Evolutionary conservation across 2,797 vertebrate genomes (phyloP).

Genomic region (Arnoldichthys spilopterus): DNA sequence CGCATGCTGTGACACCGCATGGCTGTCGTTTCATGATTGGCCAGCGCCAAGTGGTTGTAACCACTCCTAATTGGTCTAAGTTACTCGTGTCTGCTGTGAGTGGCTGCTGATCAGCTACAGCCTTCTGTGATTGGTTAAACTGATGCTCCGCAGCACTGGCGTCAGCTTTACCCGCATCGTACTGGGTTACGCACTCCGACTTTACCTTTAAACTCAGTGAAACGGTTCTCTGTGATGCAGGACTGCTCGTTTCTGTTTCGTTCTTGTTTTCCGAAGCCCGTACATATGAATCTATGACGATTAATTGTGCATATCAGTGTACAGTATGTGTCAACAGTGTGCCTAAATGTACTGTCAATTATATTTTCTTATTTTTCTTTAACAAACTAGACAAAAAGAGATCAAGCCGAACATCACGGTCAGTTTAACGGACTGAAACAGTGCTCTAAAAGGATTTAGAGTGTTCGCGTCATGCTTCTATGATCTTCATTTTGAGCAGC

Average conservation of each 20-base stretch:
- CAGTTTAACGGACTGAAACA: conserved; percentile 85
- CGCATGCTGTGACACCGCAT: conserved; percentile 27
- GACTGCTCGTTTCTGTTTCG: conserved; percentile 58
- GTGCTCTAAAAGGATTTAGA: conserved; percentile 71
- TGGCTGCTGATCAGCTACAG: conserved; percentile 62
- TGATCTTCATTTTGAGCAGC: conserved; percentile 86
- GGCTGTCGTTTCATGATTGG: conserved; percentile 34
- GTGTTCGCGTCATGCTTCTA: conserved; percentile 89
- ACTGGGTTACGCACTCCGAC: conserved; percentile 41
- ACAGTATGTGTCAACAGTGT: conserved; percentile 96
- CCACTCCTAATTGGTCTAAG: conserved; percentile 50
- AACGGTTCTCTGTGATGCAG: conserved; percentile 53
- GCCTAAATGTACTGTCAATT: conserved; percentile 93
- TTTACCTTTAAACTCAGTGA: conserved; percentile 17
- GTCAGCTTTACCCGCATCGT: conserved; percentile 54
- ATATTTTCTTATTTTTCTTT: conserved; percentile 89
- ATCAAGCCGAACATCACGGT: conserved; percentile 84
- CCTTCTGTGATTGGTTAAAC: conserved; percentile 63
- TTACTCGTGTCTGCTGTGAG: conserved; percentile 60
- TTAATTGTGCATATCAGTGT: conserved; percentile 84
- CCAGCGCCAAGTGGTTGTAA: not conserved
- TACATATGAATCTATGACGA: conserved; percentile 78
- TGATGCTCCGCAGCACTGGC: conserved; percentile 6
- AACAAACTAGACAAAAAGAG: conserved; percentile 77
- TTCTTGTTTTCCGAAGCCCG: conserved; percentile 66